These are phyloP conservation scores for Pogonocichla stellata DNA, from an alignment of 2,113 vertebrate species.

Conservation along the genomic window DNA sequence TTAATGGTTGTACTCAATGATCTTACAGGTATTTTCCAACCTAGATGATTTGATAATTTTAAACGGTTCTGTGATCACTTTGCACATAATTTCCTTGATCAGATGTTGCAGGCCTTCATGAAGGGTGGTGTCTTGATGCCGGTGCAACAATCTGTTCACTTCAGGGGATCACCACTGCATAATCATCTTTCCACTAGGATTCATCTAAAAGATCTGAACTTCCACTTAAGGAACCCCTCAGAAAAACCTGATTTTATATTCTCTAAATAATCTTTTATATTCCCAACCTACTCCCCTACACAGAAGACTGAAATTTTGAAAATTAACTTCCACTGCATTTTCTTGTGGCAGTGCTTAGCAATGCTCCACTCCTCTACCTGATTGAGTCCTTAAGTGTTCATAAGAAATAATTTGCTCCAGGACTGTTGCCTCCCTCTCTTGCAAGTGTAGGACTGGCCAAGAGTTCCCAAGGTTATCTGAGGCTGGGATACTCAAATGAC, in stretches of 20 bases:
- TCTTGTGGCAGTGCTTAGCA: neutral
- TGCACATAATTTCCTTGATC: neutral
- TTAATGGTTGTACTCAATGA: neutral
- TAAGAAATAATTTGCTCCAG: neutral
- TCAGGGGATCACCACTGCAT: neutral
- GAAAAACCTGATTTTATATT: neutral
- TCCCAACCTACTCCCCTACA: neutral
- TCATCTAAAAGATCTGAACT: neutral
- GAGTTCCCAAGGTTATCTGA: neutral
- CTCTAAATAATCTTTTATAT: neutral
- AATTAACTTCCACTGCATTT: neutral
- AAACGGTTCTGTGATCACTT: neutral
- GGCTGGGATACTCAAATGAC: neutral
- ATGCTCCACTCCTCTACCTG: neutral
- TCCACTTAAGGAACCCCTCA: neutral
- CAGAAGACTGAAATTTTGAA: neutral
- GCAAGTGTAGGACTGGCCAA: neutral
- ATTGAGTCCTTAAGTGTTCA: neutral
- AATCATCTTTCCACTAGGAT: neutral
- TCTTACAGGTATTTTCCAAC: neutral
- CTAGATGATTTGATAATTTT: neutral
- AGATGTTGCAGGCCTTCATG: rapidly evolving
- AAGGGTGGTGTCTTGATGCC: neutral
- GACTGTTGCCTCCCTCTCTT: neutral
- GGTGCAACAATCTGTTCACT: neutral